Evolutionary conservation across 30 jellyfish, hydroid and myxozoan genomes (phyloP), one percentile per base, ranked within the genome.

Genomic region (Hydractinia echinata): DNA sequence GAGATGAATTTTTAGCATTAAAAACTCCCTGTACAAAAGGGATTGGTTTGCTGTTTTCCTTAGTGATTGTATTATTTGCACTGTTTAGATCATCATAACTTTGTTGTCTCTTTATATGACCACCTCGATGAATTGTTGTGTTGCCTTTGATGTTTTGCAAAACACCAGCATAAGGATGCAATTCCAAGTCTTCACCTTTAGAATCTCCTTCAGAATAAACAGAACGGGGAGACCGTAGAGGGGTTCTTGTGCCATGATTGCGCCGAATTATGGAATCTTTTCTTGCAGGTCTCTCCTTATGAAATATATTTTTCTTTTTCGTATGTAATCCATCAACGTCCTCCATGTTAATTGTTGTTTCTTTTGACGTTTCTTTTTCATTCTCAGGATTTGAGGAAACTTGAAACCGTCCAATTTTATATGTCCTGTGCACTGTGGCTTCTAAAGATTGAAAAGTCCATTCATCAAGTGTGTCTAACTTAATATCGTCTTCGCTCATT

Each of bases 361-460:
- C 51, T 64, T 39, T 39, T 5, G 73, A 10, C 73, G 39, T 64
- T 64, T 44, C 19, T 6, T 44, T 44, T 64, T 64, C 39, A 6
- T 51, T 64, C 2, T 64, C 74, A n/a, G 19, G 51, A 6, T 44
- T 64, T n/a, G 55, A 54, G 6, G 96, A 88, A 16, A 94, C 99
- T 14, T 95, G 95, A 86, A 94, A 94, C 53, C 99, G 96, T 80
- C 99, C 99, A 10, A 94, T 90, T 88, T 82, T 82, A 77, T 82
- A 85, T n/a, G 99, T 84, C 71, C 99, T 70, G 83, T 94, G 95
- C 15, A 88, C 96, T 5, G 99, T 94, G 8, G 99, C 99, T 77
- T 88, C 99, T 20, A 94, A 71, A 1, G 99, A 94, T 54, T 94
- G 99, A 11, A 79, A 87, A 7, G 99, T 94, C 99, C 99, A 94